Percentiles rank a stretch among this genome's conserved stretches.
Evolutionary conservation across 2,113 vertebrate species (phyloP).

Genomic region (Mungos mungo): DNA sequence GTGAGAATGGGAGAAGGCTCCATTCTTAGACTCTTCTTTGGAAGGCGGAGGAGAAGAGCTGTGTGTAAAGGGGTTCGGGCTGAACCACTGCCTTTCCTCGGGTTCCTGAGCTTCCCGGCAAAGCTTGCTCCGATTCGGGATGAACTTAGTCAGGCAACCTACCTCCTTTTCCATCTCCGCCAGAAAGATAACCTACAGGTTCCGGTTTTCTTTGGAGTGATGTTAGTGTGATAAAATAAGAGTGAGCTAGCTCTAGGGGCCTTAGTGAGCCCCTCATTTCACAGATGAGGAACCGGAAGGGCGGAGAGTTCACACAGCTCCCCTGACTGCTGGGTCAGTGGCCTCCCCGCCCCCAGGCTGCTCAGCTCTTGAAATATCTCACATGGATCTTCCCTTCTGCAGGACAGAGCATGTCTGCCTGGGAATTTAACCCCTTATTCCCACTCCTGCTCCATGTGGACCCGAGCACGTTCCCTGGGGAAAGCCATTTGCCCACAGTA

Average conservation of each 20-base stretch:
- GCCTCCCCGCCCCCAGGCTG: neutral
- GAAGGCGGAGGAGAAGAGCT: too few species aligned
- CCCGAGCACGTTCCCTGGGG: neutral
- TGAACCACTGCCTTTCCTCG: fast-evolving
- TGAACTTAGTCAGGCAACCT: neutral
- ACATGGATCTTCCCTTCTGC: neutral
- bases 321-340: neutral
- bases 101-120: neutral
- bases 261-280: neutral
- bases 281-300: neutral
- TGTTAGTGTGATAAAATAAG: neutral
- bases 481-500: neutral
- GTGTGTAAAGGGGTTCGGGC: too few species aligned
- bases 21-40: neutral
- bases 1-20: neutral
- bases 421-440: neutral
- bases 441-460: neutral
- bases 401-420: neutral
- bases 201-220: neutral
- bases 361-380: neutral
- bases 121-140: neutral
- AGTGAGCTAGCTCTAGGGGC: too few species aligned
- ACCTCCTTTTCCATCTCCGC: fast-evolving
- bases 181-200: neutral
- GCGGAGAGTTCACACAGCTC: neutral